These are phyloP conservation scores for Macropodus opercularis DNA, from an alignment of 2,797 vertebrate genomes.

Conservation along the genomic window DNA sequence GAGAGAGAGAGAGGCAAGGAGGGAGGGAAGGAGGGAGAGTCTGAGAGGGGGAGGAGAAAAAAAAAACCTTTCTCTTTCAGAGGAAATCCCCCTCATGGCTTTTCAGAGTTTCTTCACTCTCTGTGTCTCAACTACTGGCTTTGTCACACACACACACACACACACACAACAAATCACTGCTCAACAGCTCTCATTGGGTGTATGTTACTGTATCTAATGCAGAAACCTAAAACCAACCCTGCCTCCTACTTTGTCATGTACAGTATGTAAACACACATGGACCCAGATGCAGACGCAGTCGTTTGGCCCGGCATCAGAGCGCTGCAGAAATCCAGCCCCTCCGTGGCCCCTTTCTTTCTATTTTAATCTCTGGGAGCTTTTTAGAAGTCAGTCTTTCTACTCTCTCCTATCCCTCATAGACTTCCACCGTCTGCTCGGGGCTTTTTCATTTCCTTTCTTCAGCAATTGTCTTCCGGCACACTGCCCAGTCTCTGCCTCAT, in stretches of 20 bases:
- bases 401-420: slow-evolving; percentile 46
- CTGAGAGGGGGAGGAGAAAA: slow-evolving; percentile 70
- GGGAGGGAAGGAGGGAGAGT: slow-evolving; percentile 41
- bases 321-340: slow-evolving; percentile 60
- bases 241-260: slow-evolving; percentile 16
- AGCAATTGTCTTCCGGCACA: slow-evolving; percentile 63
- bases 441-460: slow-evolving; percentile 78
- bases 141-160: slow-evolving; percentile 50
- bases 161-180: slow-evolving; percentile 36
- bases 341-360: slow-evolving; percentile 66
- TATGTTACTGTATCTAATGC: slow-evolving; percentile 4
- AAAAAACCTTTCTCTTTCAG: slow-evolving; percentile 80
- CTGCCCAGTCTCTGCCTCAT: slow-evolving; percentile 66
- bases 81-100: slow-evolving; percentile 86
- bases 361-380: slow-evolving; percentile 68
- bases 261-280: slow-evolving; percentile 34
- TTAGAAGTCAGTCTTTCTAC: slow-evolving; percentile 59
- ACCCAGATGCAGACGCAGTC: slow-evolving; percentile 9
- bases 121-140: slow-evolving; percentile 20
- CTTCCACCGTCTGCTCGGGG: slow-evolving; percentile 57
- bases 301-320: slow-evolving; percentile 38
- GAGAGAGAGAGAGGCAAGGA: slow-evolving; percentile 24
- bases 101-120: slow-evolving; percentile 75
- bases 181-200: slow-evolving; percentile 19
- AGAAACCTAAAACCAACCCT: slow-evolving; percentile 14